Conservation (phyloP, 2,797 vertebrate species). For the Microchirus variegatus region DNA sequence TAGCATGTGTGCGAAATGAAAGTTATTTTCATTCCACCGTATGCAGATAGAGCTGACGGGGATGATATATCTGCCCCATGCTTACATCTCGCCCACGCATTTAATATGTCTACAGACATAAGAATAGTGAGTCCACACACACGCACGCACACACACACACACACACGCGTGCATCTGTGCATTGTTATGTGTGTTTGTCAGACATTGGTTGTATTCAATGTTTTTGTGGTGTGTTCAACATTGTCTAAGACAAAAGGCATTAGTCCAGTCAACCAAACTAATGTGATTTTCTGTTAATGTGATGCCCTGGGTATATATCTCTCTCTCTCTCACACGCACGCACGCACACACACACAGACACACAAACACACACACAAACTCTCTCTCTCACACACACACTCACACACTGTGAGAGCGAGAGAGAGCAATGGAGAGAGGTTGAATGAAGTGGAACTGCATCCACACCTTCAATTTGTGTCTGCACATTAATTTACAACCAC, state of each 20-base stretch:
- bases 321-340: too few species aligned
- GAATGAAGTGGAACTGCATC: slow-evolving; percentile 18
- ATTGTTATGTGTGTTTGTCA: slow-evolving; percentile 12
- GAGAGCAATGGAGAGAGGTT: slow-evolving; percentile 21
- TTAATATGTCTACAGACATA: slow-evolving; percentile 53
- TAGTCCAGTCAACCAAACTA: slow-evolving; percentile 57
- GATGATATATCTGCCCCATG: slow-evolving; percentile 49
- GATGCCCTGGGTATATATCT: slow-evolving; percentile 26
- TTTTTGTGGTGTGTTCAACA: slow-evolving; percentile 33
- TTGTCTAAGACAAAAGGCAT: slow-evolving; percentile 48
- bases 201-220: not conserved
- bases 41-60: slow-evolving; percentile 50
- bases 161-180: slow-evolving; percentile 12
- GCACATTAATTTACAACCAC: slow-evolving; percentile 52
- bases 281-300: slow-evolving; percentile 60
- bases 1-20: too few species aligned
- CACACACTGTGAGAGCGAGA: not conserved
- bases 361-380: too few species aligned
- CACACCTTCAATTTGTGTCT: slow-evolving; percentile 50
- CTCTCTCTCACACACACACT: too few species aligned
- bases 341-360: too few species aligned
- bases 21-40: slow-evolving; percentile 34
- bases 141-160: slow-evolving; percentile 5
- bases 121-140: not conserved
- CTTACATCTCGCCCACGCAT: slow-evolving; percentile 48